Conservation (phyloP, 2,113 vertebrate genomes). For the Labeo catla region DNA sequence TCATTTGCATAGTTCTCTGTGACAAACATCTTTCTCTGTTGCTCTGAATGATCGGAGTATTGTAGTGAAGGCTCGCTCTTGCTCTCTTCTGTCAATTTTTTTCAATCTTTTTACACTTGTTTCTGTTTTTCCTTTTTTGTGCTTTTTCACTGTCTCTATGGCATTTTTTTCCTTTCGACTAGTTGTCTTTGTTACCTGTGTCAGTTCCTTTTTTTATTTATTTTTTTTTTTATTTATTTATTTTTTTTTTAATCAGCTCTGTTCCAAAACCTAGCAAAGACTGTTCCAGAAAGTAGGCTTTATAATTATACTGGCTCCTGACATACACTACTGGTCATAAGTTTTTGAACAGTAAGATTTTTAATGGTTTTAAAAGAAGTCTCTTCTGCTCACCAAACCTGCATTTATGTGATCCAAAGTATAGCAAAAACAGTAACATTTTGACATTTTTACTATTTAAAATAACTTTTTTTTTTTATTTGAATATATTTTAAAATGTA, state of each 20-base stretch:
- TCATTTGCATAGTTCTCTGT: background rate
- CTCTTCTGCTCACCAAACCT: too few species aligned
- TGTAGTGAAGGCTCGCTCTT: background rate
- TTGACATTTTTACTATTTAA: too few species aligned
- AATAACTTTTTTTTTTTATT: too few species aligned
- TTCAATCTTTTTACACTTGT: background rate
- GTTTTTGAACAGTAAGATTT: too few species aligned
- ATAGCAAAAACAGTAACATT: too few species aligned
- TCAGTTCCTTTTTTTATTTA: conserved; percentile 7
- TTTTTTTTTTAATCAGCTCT: background rate
- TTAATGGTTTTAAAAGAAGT: too few species aligned
- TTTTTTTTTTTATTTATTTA: too few species aligned
- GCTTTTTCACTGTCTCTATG: conserved; percentile 61
- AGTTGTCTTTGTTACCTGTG: background rate
- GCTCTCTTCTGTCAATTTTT: background rate
- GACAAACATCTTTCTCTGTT: background rate
- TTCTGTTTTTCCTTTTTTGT: background rate
- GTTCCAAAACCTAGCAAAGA: conserved; percentile 10
- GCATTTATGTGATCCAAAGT: too few species aligned
- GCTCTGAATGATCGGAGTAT: background rate
- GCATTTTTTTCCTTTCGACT: conserved; percentile 55
- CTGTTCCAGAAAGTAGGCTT: background rate
- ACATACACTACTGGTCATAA: background rate
- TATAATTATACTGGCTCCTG: background rate
- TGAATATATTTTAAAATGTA: too few species aligned